These are phyloP conservation scores for Cyprinodon brontotheroides DNA, from an alignment of 2,113 vertebrate species.

Conservation along the genomic window DNA sequence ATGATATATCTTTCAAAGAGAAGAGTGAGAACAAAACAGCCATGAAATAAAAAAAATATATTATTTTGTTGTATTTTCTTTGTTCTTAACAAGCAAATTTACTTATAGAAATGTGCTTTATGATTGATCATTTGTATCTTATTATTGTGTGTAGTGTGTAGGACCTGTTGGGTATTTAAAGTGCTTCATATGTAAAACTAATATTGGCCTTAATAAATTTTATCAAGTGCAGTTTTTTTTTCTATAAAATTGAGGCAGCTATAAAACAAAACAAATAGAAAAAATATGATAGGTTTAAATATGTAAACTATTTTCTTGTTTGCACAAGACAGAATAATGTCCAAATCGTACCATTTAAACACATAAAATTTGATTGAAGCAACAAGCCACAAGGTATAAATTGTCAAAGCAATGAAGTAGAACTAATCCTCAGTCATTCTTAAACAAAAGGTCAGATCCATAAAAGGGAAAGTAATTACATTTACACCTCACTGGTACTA, in stretches of 20 bases:
- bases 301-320: neutral
- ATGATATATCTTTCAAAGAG: slow-evolving; percentile 74
- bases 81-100: neutral
- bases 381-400: neutral
- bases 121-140: no score
- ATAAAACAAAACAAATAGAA: no score
- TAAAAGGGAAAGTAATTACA: slow-evolving; percentile 44
- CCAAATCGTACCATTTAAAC: neutral
- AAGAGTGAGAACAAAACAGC: slow-evolving; percentile 1
- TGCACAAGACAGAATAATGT: neutral
- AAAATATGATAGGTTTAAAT: neutral
- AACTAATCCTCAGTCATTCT: slow-evolving; percentile 33
- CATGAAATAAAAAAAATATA: neutral
- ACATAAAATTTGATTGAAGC: neutral
- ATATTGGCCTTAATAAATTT: no score
- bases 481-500: slow-evolving; percentile 14
- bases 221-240: no score
- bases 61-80: neutral
- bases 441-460: slow-evolving; percentile 37
- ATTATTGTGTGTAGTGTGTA: no score
- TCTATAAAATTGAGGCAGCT: no score
- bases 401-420: slow-evolving; percentile 32
- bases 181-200: no score
- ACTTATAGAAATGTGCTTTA: no score
- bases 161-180: no score